Evolutionary conservation across 2,797 vertebrate genomes (phyloP), one percentile per base, ranked within the genome.

Genomic region (Microtus obscurus): DNA sequence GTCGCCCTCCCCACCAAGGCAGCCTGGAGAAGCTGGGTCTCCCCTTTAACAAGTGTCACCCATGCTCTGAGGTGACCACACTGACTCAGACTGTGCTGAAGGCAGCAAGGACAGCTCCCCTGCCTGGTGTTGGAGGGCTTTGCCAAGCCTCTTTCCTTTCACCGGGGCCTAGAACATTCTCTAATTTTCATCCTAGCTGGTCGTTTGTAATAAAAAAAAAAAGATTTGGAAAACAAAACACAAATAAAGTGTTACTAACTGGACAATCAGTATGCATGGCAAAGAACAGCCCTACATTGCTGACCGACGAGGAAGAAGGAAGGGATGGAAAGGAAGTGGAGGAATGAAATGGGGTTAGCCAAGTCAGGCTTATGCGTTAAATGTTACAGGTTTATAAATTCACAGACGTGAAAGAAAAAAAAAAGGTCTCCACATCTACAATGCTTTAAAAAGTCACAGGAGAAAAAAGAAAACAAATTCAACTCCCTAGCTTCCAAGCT

Each of bases 361-460:
- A 53, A 94, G 81, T 80, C 89, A 95, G 78, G 12, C 6, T 96
- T 95, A 89, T 53, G 51, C 88, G 94, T 56, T 95, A 96, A 95
- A 95, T 61, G 81, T 89, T 97, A 96, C 0, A 87, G 79, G n/a
- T 98, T 96, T 81, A 56, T 94, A 95, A 95, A 93, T 97, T 98
- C 95, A 94, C 92, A 69, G 81, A 93, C 94, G 95, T 56, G 16
- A 81, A 96, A 93, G 56, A 95, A 97, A 86, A 97, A 94, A 51
- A 51, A 97, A 97, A 97, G 63, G 85, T 97, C 56, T 92, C 87
- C 77, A 71, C 94, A 63, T 94, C 96, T 93, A 95, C 45, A 97
- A 95, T 90, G 97, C 91, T 98, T 98, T 96, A 93, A 97, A 96
- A 98, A 98, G 94, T 94, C 95, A 97, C 95, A 92, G 95, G 98